Base-by-base conservation (phyloP, 1,140 invertebrate species). In the Pseudachorutes palmiensis region DNA sequence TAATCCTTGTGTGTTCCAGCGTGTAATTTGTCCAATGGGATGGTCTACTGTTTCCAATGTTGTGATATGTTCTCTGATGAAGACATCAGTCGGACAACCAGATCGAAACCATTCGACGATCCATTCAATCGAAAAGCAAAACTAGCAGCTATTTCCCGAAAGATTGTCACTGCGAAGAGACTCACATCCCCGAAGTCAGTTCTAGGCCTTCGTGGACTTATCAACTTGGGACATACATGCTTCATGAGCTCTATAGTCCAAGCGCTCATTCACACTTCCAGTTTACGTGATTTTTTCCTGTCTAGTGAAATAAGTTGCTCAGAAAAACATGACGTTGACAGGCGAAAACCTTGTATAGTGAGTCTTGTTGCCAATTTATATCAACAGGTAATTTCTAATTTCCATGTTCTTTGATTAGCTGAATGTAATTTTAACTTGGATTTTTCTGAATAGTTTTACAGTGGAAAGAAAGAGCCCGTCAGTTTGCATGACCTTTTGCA, bases 161-260 rank as follows among this genome's bases (percentile, higher is more conserved):
- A 31, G 26, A 51, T 36, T 9, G 36, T 36, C 2, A 28, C 45
- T 1, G 36, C 29, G 19, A 55, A 22, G 1, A 14, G 36, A 32
- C 61, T 49, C 19, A 29, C 68, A 24, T 62, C 68, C 0, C 32
- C 67, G 1, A 36, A 58, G 1, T 65, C 68, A 12, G 55, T 73
- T 75, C 67, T 67, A 33, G 86, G 93, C 36, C 79, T 97, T 31
- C 82, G 95, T 69, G 96, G 96, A 1, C 82, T 98, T 28, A 88
- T 97, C 70, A 99, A 99, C 81, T 81, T 98, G 72, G 95, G 96
- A n/a, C 93, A 94, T 70, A 98, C 97, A 0, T 99, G 96, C 80
- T 98, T 98, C 78, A 97, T 98, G 92, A 98, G 97, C 78, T 95
- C 92, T 76, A 96, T 98, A 75, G 87, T 98, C 9, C 96, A 98